These are phyloP conservation scores for Parambassis ranga DNA, from an alignment of 2,797 vertebrate species.

Conservation along the genomic window DNA sequence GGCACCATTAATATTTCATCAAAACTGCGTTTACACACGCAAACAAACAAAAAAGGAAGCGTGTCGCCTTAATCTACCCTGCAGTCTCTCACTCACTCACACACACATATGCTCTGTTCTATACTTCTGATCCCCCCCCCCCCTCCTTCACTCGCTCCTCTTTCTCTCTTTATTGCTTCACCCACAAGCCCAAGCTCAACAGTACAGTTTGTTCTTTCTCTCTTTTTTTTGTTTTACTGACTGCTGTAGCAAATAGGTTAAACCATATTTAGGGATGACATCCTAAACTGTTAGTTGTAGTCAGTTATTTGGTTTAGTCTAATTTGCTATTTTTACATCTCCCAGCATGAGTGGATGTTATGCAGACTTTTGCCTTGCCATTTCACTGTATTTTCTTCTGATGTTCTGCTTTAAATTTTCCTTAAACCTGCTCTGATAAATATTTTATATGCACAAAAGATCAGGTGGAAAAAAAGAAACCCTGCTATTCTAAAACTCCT, in stretches of 20 bases:
- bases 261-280: neutral
- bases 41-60: constrained; percentile 79
- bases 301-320: neutral
- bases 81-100: constrained; percentile 65
- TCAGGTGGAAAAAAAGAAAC: too few relatives aligned
- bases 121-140: constrained; percentile 57
- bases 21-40: constrained; percentile 77
- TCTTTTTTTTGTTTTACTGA: constrained; percentile 25
- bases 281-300: neutral
- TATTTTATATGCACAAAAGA: neutral
- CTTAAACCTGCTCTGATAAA: neutral
- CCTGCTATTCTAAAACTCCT: neutral
- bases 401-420: neutral
- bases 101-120: constrained; percentile 57
- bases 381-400: neutral
- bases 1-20: constrained; percentile 81
- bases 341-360: constrained; percentile 5
- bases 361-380: neutral
- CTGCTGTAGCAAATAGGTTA: constrained; percentile 17
- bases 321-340: neutral
- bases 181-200: constrained; percentile 27
- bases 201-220: constrained; percentile 29
- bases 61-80: constrained; percentile 72
- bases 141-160: constrained; percentile 40
- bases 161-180: constrained; percentile 49